phyloP scores from a whole-genome alignment of 2,113 vertebrate genomes.

The Aptenodytes forsteri region DNA sequence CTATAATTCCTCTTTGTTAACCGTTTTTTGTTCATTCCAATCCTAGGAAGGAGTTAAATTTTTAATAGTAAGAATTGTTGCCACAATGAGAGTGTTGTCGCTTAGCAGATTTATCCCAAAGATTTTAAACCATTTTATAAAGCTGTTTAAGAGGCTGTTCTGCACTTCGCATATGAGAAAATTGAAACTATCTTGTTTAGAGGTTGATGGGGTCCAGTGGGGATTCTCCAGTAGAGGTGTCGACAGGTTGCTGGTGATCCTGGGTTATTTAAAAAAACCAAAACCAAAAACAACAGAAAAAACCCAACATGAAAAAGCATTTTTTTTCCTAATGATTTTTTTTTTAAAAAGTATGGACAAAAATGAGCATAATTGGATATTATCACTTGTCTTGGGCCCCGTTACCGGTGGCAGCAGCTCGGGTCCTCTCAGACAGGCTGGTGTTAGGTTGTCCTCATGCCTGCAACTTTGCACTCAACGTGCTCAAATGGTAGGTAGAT shows the following conservation, averaged over 20 bases:
- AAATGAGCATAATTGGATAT: not conserved
- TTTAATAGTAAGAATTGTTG: not conserved
- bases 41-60: not conserved
- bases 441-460: not conserved
- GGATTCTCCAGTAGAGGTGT: not conserved
- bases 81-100: not conserved
- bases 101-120: not conserved
- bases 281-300: not conserved
- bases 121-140: not conserved
- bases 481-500: not conserved
- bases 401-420: not conserved
- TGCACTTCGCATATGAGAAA: not conserved
- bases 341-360: fast-evolving
- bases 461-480: not conserved
- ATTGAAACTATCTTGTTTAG: not conserved
- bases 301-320: not conserved
- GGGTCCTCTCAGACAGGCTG: not conserved
- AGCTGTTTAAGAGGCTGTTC: not conserved
- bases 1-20: not conserved
- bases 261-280: not conserved
- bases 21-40: not conserved
- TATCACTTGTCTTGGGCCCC: not conserved
- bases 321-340: not conserved
- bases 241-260: not conserved
- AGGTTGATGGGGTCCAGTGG: not conserved